Percentiles rank a stretch among this genome's conserved stretches.
Conservation (phyloP, 2,113 vertebrate species). For the Larimichthys crocea region DNA sequence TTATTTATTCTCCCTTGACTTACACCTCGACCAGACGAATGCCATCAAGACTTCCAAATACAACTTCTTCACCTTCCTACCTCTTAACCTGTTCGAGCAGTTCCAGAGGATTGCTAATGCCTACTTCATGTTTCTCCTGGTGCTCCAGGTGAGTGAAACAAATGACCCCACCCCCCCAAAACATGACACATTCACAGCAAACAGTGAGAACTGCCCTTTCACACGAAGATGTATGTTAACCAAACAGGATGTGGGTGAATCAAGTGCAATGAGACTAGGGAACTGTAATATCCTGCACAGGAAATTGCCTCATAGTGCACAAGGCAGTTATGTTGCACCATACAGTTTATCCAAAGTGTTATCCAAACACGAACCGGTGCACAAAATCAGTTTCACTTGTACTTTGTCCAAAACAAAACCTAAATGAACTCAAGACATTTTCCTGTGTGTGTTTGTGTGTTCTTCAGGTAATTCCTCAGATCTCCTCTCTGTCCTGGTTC, state of each 20-base stretch:
- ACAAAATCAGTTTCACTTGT: not conserved
- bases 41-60: constrained; percentile 96
- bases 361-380: not conserved
- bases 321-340: not conserved
- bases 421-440: not conserved
- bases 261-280: constrained; percentile 24
- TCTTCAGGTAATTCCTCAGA: constrained; percentile 90
- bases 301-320: constrained; percentile 60
- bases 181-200: not conserved
- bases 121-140: constrained; percentile 95
- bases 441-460: not conserved
- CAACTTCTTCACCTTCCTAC: constrained; percentile 92
- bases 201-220: not conserved
- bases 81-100: constrained; percentile 96
- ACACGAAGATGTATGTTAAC: not conserved
- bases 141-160: constrained; percentile 88
- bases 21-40: constrained; percentile 85
- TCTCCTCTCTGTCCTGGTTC: constrained; percentile 93
- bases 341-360: not conserved
- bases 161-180: not conserved
- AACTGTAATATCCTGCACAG: constrained; percentile 51
- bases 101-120: constrained; percentile 96
- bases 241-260: constrained; percentile 39
- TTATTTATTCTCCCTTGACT: constrained; percentile 28
- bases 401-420: not conserved